Evolutionary conservation across 1,140 invertebrate species (phyloP).

Genomic region (Drosophila grimshawi): DNA sequence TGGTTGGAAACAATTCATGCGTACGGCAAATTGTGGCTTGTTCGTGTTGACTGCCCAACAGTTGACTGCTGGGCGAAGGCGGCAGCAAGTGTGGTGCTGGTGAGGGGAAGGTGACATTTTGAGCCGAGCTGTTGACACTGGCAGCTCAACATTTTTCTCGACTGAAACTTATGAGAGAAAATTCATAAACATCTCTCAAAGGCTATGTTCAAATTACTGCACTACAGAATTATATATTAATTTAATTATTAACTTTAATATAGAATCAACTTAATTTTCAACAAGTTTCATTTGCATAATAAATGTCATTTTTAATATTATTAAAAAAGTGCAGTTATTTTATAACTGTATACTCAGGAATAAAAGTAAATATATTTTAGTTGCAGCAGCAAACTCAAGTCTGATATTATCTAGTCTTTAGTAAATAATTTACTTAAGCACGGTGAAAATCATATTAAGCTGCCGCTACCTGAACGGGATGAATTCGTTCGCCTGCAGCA

Average conservation of each 20-base stretch:
- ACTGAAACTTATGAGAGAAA: slow-evolving; percentile 1
- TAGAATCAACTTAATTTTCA: background rate
- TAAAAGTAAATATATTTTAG: background rate
- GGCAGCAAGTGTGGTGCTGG: background rate
- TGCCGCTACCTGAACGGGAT: background rate
- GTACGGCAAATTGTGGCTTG: slow-evolving; percentile 6
- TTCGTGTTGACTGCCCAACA: slow-evolving; percentile 7
- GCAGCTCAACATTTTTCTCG: slow-evolving; percentile 2
- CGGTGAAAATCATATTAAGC: background rate
- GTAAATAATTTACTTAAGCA: background rate
- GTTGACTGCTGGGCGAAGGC: background rate
- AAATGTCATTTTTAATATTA: too few species aligned
- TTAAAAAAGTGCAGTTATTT: too few species aligned
- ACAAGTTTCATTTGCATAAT: too few species aligned
- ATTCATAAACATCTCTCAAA: background rate
- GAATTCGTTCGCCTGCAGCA: slow-evolving; percentile 25
- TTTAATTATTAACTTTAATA: background rate
- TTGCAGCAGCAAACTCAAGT: background rate
- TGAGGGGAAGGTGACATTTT: background rate
- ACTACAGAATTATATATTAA: too few species aligned
- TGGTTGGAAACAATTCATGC: slow-evolving; percentile 39
- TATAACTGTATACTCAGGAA: too few species aligned
- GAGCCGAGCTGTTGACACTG: slow-evolving; percentile 7
- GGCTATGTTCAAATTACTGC: background rate
- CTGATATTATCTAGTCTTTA: background rate